Evolutionary conservation across 2,888 invertebrate species (phyloP).

Genomic region (Boloria euphrosyne): DNA sequence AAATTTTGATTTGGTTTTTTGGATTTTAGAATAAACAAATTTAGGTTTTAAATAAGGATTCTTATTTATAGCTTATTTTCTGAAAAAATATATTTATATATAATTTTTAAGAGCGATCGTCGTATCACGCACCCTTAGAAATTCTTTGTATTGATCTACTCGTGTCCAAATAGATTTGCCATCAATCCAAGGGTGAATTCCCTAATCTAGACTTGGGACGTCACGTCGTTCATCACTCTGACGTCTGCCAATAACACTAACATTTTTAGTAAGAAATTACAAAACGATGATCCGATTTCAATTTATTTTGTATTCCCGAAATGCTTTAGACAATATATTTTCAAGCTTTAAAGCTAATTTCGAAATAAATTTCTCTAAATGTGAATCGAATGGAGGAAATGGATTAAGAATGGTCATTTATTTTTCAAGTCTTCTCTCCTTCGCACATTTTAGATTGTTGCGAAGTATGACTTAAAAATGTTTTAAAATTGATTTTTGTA

Average conservation of each 20-base stretch:
- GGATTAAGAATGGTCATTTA: constrained; percentile 27
- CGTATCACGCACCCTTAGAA: constrained; percentile 48
- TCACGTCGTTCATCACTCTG: constrained; percentile 61
- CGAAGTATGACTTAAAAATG: not conserved
- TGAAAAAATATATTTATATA: constrained; percentile 5
- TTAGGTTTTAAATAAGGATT: no score
- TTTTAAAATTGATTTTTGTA: not conserved
- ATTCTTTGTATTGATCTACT: constrained; percentile 48
- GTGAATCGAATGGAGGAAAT: constrained; percentile 24
- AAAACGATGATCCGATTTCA: constrained; percentile 45
- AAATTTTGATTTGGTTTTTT: no score
- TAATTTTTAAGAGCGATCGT: constrained; percentile 26
- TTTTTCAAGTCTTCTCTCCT: constrained; percentile 13
- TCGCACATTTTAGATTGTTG: constrained; percentile 12
- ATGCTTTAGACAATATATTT: constrained; percentile 16
- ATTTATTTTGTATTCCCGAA: constrained; percentile 40
- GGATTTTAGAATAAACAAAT: no score
- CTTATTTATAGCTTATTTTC: not conserved
- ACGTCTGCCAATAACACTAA: constrained; percentile 70
- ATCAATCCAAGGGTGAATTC: constrained; percentile 40
- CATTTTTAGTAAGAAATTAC: constrained; percentile 58
- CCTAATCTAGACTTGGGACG: constrained; percentile 44
- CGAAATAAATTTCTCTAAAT: constrained; percentile 27
- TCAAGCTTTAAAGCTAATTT: constrained; percentile 26
- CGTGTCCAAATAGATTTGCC: constrained; percentile 44